Base-by-base conservation (phyloP, 2,113 vertebrate genomes). In the Girardinichthys multiradiatus region DNA sequence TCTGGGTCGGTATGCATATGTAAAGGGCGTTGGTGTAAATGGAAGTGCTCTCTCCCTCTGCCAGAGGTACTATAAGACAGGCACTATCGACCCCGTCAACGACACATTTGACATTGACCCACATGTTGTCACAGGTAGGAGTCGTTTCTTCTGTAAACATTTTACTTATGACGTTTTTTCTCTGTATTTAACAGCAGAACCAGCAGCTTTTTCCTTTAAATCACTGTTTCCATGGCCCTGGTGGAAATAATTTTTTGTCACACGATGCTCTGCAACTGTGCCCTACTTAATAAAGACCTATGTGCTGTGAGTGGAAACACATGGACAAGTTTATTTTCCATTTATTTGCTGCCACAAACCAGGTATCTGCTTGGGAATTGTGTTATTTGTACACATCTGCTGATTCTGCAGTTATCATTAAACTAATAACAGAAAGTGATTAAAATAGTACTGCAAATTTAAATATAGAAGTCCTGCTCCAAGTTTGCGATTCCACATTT, bases 21-120 rank as follows among this genome's bases (percentile, higher is more conserved):
- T 95, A 33, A 42, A 54, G 0, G 89, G 90, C 0, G 84, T 84
- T 0, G 91, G 90, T 3, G 64, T 85, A 0, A 96, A 96, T 0
- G 89, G 66, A 6, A 96, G 95, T 0, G 94, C 95, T 0, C 93
- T 98, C n/a, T 91, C 93, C 10, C 90, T 98, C 26, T 98, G 97
- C 71, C 97, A 98, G 83, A 91, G 77, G 0, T 97, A 94, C 86
- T 98, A 94, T 82, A 94, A 83, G 61, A 95, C 76, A 1, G 96
- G 95, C 17, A 94, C 92, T 67, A 96, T 98, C 33, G 95, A 97
- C 72, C 97, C 97, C 0, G 95, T 95, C 88, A 98, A 98, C 0
- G 96, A 98, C 87, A 97, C 96, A 31, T 98, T 98, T 74, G 94
- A 95, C 90, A 98, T 98, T 0, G 97, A 98, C 74, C 97, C 97